Base-by-base conservation (phyloP, 2,888 invertebrate species). In the Ptilodon capucinus region DNA sequence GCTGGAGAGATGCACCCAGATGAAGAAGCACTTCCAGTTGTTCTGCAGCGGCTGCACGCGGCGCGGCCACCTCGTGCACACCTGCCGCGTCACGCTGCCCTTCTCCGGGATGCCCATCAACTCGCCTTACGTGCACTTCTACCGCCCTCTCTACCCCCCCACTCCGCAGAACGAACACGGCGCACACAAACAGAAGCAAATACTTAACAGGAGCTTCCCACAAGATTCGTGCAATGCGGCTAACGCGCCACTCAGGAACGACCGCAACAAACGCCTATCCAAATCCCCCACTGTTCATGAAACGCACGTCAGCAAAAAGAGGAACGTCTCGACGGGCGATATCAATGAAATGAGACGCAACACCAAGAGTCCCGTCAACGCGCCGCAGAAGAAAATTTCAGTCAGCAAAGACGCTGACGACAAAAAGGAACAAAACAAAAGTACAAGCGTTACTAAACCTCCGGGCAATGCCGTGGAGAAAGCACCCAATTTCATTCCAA, bases 1-100 rank as follows among this genome's bases (percentile, higher is more conserved):
- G 0, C 51, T 91, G 43, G 82, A 78, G 46, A 79, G 80, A 58
- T 82, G 73, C 57, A 71, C 60, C 13, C 78, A 77, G 32, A 56
- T 50, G n/a, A 89, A 85, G 69, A 80, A 78, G 41, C 59, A 71
- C 46, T 17, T 68, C 14, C 81, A 81, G 40, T 79, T 87, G 63
- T 89, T 77, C 66, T 93, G 93, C 77, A 93, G 93, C 59, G 90
- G 92, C 19, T 93, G 94, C 67, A 85, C 92, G 1, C 79, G 82
- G 0, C 86, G 88, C 9, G 93, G 93, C 0, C 93, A 93, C 68
- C 74, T 90, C 8, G 79, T 87, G 7, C 86, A 89, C 68, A 61
- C 77, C 0, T 92, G 91, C 58, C 83, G 84, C 13, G 19, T 66
- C 50, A 68, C 81, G 4, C 56, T 87, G 21, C 86, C 86, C 0